Conservation (phyloP, 2,888 invertebrate species). For the Cremastinae sp. region DNA sequence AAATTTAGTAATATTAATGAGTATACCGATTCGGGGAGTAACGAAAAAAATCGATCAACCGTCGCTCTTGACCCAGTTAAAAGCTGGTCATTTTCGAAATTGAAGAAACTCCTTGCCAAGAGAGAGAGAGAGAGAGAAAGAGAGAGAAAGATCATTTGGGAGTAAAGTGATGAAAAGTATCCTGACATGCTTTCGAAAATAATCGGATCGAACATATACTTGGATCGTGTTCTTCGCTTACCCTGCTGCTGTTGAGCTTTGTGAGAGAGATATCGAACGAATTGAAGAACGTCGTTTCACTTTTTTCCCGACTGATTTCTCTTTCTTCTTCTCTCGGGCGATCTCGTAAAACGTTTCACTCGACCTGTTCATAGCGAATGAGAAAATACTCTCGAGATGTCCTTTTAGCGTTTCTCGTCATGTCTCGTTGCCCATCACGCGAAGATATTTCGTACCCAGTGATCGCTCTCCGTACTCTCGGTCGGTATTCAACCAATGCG, state of each 20-base stretch:
- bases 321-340: conserved; percentile 12
- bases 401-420: conserved; percentile 39
- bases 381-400: conserved; percentile 52
- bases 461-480: neutral
- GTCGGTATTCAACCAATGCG: conserved; percentile 41
- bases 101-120: conserved; percentile 28
- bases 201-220: conserved; percentile 42
- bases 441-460: conserved; percentile 33
- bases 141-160: neutral
- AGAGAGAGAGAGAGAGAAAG: conserved; percentile 24
- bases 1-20: no score
- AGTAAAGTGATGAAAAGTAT: conserved; percentile 27
- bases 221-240: conserved; percentile 13
- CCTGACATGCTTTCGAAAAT: conserved; percentile 52
- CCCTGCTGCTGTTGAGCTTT: conserved; percentile 26
- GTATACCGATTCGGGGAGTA: no score
- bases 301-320: conserved; percentile 44
- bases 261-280: conserved; percentile 27
- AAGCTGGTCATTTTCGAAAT: neutral
- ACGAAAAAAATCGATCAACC: conserved; percentile 21
- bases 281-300: conserved; percentile 51
- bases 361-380: conserved; percentile 27
- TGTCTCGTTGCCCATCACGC: conserved; percentile 13
- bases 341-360: conserved; percentile 7
- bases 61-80: conserved; percentile 35